A percentile compares a stretch with the other conserved stretches of the same genome.
phyloP scores from a whole-genome alignment of 2,888 invertebrate species.

The Masnerella sp. region DNA sequence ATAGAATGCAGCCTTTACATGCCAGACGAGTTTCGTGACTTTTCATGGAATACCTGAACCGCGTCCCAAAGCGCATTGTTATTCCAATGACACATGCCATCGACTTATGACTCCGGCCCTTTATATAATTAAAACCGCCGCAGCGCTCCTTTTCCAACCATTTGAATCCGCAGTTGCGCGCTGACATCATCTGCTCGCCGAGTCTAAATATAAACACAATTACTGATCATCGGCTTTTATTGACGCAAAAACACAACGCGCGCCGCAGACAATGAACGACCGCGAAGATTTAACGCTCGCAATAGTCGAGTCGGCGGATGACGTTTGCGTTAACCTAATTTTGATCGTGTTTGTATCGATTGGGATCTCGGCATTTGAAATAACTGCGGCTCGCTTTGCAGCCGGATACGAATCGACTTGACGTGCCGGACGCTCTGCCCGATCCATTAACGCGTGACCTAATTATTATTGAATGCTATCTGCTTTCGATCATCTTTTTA shows the following conservation, averaged over 20 bases:
- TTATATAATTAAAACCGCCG: constrained; percentile 16
- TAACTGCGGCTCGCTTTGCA: constrained; percentile 55
- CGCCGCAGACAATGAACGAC: neutral
- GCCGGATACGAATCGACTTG: constrained; percentile 55
- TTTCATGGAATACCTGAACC: constrained; percentile 57
- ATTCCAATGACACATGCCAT: constrained; percentile 34
- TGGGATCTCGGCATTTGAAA: constrained; percentile 47
- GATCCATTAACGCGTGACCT: constrained; percentile 56
- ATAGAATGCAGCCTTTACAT: constrained; percentile 61
- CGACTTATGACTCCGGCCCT: constrained; percentile 26
- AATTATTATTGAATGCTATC: constrained; percentile 53
- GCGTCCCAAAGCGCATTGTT: constrained; percentile 30
- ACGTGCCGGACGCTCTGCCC: constrained; percentile 53
- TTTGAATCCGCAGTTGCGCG: no score
- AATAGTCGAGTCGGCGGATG: constrained; percentile 25
- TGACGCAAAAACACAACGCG: neutral
- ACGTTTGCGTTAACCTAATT: constrained; percentile 58
- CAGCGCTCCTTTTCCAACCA: neutral
- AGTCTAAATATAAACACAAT: no score
- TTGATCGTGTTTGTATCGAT: constrained; percentile 51
- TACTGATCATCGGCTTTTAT: no score
- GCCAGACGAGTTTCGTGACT: constrained; percentile 59
- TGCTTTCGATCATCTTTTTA: constrained; percentile 26
- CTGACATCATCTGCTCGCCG: no score
- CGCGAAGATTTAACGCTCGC: constrained; percentile 11